Evolutionary conservation across 2,113 vertebrate species (phyloP).

Genomic region (Aplodontia rufa): DNA sequence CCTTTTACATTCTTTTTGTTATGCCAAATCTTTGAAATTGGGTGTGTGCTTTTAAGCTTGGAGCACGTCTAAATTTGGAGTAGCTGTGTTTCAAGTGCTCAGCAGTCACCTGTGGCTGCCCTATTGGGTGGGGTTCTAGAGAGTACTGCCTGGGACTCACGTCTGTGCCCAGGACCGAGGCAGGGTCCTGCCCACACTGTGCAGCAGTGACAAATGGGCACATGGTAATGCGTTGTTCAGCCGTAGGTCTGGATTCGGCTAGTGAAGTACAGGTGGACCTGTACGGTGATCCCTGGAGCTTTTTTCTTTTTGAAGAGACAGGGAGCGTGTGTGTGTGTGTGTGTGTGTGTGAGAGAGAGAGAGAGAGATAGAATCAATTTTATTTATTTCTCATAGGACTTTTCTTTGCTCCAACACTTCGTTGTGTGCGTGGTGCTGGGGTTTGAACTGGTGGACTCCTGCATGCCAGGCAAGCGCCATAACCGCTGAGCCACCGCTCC

Average conservation of each 20-base stretch:
- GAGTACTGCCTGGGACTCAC: background rate
- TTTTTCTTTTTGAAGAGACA: too few relatives aligned
- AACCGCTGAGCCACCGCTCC: too few relatives aligned
- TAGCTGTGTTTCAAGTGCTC: background rate
- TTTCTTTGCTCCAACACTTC: too few relatives aligned
- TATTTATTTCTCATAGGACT: too few relatives aligned
- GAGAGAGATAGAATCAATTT: too few relatives aligned
- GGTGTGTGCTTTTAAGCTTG: background rate
- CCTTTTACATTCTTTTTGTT: background rate
- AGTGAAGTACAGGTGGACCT: background rate
- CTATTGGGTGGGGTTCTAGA: background rate
- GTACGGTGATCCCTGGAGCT: background rate
- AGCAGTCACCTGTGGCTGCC: fast-evolving
- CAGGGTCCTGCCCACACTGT: background rate
- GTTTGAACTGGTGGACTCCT: too few relatives aligned
- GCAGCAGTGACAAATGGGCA: background rate
- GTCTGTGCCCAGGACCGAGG: background rate
- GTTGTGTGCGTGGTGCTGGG: too few relatives aligned
- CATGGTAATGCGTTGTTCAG: background rate
- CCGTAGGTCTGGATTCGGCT: background rate
- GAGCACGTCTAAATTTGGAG: background rate
- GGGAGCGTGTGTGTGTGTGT: too few relatives aligned
- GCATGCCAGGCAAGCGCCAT: too few relatives aligned
- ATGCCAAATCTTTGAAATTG: background rate
- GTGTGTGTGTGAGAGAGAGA: too few relatives aligned